Base-by-base conservation (phyloP, 1,140 invertebrate genomes). In the Dinothrombium tinctorium region DNA sequence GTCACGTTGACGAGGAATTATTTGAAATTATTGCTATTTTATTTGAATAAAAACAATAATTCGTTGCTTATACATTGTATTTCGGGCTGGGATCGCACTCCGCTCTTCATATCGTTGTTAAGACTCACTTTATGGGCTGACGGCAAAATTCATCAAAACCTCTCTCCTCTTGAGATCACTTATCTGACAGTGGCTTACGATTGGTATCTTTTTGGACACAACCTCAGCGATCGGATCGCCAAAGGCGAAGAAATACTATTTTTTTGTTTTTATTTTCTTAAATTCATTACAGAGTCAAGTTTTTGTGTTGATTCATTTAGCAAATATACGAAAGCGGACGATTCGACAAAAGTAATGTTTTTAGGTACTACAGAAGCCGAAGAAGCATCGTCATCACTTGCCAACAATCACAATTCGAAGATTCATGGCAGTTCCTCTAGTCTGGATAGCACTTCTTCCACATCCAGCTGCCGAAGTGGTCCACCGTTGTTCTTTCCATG, bases 131-230 rank as follows among this genome's bases (percentile, higher is more conserved):
- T 84, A 6, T 83, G 79, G 79, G 77, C 79, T 3, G 79, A 83
- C 56, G 76, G 76, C n/a, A 62, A 68, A 11, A 69, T 77, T 42
- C 79, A 83, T 54, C 60, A 68, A 14, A 72, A 72, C 3, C 53
- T 83, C 6, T 65, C 66, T 49, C 38, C 57, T 9, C 33, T 49
- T 17, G 59, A 83, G 59, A 76, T 83, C 26, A 57, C 79, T 2
- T 83, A 80, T 54, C 69, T 80, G 11, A 82, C 77, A 1, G 63
- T 83, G 38, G 76, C 75, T 7, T 83, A 82, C 51, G 79, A 83
- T 54, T 83, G 79, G 79, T 72, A 76, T 61, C 57, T 81, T 11
- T 83, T 81, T 60, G 77, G 77, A 2, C 78, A 82, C 53, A 69
- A 78, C 54, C 58, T 83, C 14, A 63, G 67, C 29, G 74, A 80